phyloP scores from a whole-genome alignment of 2,797 vertebrate genomes.

The Myripristis murdjan region DNA sequence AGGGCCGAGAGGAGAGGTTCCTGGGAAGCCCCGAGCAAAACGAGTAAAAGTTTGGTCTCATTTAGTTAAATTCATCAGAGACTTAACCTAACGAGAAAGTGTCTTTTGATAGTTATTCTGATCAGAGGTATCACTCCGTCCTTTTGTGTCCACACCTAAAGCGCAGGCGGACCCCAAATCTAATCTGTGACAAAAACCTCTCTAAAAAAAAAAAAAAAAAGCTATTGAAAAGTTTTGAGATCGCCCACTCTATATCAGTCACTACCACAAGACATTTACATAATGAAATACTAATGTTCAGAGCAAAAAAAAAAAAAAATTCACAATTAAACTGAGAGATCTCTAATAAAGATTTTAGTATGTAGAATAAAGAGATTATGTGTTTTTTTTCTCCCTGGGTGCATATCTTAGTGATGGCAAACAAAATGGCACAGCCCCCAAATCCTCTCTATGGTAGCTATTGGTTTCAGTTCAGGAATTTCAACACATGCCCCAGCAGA shows the following conservation, averaged over 20 bases:
- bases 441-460: slow-evolving; percentile 62
- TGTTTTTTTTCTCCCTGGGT: slow-evolving; percentile 15
- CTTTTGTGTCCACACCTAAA: background rate
- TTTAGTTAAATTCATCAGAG: too few species aligned
- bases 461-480: slow-evolving; percentile 82
- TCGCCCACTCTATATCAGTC: too few species aligned
- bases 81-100: background rate
- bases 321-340: too few species aligned
- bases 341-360: background rate
- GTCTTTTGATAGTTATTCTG: background rate
- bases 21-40: background rate
- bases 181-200: too few species aligned
- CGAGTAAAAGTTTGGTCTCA: too few species aligned
- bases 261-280: too few species aligned
- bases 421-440: slow-evolving; percentile 33
- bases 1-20: background rate
- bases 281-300: too few species aligned
- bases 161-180: too few species aligned
- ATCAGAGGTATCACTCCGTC: slow-evolving; percentile 27
- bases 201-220: slow-evolving; percentile 25
- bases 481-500: slow-evolving; percentile 81
- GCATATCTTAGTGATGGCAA: slow-evolving; percentile 24
- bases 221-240: background rate
- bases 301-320: too few species aligned
- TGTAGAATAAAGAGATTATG: background rate